A percentile compares a stretch with the other conserved stretches of the same genome.
phyloP scores from a whole-genome alignment of 1,140 invertebrate species.

The Lepidostoma basale region DNA sequence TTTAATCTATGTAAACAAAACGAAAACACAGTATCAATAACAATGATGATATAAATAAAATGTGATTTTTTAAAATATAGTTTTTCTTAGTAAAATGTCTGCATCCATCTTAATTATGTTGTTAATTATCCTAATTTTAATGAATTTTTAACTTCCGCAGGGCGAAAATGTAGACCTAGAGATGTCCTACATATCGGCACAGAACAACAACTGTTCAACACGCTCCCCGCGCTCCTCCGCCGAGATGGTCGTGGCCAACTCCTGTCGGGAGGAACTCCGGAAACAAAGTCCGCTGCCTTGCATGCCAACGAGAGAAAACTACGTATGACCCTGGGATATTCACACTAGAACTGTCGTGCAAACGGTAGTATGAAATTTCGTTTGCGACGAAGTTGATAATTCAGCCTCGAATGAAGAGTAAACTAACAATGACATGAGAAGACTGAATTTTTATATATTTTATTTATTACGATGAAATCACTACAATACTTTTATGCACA shows the following conservation, averaged over 20 bases:
- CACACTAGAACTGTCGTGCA: too few relatives aligned
- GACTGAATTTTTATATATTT: too few relatives aligned
- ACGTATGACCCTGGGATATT: conserved; percentile 23
- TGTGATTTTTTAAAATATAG: not conserved
- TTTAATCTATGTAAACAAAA: too few relatives aligned
- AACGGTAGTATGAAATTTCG: too few relatives aligned
- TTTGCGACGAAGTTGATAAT: too few relatives aligned
- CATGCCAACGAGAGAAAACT: conserved; percentile 36
- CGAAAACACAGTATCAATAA: too few relatives aligned
- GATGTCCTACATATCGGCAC: conserved; percentile 41
- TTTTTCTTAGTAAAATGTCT: not conserved
- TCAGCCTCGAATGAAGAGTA: too few relatives aligned
- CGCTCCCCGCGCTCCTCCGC: conserved; percentile 23
- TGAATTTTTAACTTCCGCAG: conserved; percentile 23
- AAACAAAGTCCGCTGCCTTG: conserved; percentile 33
- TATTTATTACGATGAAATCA: too few relatives aligned
- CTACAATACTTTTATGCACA: too few relatives aligned
- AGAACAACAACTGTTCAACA: conserved; percentile 44
- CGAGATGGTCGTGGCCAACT: conserved; percentile 19
- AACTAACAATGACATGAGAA: too few relatives aligned
- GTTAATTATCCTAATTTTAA: not conserved
- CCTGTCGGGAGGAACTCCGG: conserved; percentile 35
- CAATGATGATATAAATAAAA: not conserved
- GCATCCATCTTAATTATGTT: not conserved
- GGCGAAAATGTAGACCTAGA: conserved; percentile 43